Conservation (phyloP, 2,113 vertebrate genomes). For the Probosciger aterrimus region DNA sequence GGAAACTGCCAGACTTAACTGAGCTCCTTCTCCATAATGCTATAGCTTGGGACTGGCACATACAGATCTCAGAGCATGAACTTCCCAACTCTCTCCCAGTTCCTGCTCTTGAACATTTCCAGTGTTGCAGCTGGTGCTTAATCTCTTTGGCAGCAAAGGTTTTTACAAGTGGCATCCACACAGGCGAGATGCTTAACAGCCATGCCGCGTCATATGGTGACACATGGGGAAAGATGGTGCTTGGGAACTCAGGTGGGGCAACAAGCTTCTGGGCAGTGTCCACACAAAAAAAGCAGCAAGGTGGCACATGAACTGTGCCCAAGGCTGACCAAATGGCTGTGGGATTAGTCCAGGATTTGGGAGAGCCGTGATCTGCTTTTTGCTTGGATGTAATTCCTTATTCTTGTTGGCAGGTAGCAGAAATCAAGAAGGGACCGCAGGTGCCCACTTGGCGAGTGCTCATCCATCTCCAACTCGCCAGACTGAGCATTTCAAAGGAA, state of each 20-base stretch:
- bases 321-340: background rate
- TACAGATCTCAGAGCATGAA: background rate
- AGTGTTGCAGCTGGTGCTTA: background rate
- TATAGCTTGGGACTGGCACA: background rate
- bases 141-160: background rate
- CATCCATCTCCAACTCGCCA: background rate
- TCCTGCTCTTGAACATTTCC: background rate
- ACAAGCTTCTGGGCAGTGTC: background rate
- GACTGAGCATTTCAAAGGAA: background rate
- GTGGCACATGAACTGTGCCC: background rate
- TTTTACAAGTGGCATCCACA: background rate
- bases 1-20: background rate
- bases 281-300: background rate
- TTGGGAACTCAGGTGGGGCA: background rate
- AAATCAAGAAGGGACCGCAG: background rate
- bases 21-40: background rate
- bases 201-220: background rate
- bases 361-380: background rate
- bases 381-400: background rate
- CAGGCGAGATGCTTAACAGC: background rate
- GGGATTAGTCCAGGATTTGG: background rate
- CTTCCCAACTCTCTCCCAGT: background rate
- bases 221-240: background rate
- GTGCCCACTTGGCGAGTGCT: background rate
- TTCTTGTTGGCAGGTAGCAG: background rate